Evolutionary conservation across 2,797 vertebrate species (phyloP).

Genomic region (Macropodus opercularis): DNA sequence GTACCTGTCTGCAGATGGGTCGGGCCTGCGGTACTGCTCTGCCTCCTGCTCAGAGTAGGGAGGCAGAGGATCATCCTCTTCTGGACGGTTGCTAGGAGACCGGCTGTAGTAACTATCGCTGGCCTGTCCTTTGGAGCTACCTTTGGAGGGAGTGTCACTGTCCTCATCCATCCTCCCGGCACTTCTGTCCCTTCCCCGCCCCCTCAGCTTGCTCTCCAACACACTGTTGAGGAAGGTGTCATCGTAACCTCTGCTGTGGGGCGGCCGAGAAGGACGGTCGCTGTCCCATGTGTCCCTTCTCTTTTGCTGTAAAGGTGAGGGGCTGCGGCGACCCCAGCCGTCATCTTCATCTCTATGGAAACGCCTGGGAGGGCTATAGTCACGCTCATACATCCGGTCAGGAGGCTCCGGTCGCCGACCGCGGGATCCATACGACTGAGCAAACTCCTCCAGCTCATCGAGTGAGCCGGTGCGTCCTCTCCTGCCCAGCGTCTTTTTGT

Average conservation of each 20-base stretch:
- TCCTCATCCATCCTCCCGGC: constrained; percentile 78
- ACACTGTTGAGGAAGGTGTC: constrained; percentile 85
- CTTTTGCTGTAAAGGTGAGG: constrained; percentile 81
- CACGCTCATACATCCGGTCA: constrained; percentile 73
- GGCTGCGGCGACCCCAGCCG: constrained; percentile 80
- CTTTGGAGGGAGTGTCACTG: constrained; percentile 91
- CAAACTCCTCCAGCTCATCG: constrained; percentile 94
- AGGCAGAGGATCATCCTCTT: constrained; percentile 90
- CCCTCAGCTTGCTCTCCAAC: constrained; percentile 88
- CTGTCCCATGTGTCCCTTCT: constrained; percentile 88
- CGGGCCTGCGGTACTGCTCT: constrained; percentile 69
- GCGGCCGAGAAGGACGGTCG: constrained; percentile 62
- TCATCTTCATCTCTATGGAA: constrained; percentile 66
- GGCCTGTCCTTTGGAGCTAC: constrained; percentile 86
- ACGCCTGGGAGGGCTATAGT: constrained; percentile 70
- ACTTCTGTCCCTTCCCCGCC: constrained; percentile 75
- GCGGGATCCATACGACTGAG: constrained; percentile 74
- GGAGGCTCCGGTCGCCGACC: constrained; percentile 76
- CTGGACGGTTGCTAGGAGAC: constrained; percentile 84
- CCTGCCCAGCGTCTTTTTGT: constrained; percentile 86
- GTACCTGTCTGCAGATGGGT: constrained; percentile 53
- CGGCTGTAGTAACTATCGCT: constrained; percentile 81
- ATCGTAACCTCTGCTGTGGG: constrained; percentile 83
- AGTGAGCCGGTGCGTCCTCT: constrained; percentile 90
- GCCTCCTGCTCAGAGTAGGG: constrained; percentile 88